These are phyloP conservation scores for Felis catus DNA, from an alignment of 2,113 vertebrate species.

Conservation along the genomic window F.catus_Fca126_mat1.0 CM031416.1:124169501-124170000, in stretches of 20 bases:
- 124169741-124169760: too few relatives aligned
- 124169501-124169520: not conserved
- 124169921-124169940: fast-evolving
- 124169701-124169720: too few relatives aligned
- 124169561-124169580: too few relatives aligned
- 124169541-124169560: not conserved
- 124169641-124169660: too few relatives aligned
- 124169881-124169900: not conserved
- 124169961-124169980: fast-evolving
- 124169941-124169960: not conserved
- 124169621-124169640: too few relatives aligned
- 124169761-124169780: not conserved
- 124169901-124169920: not conserved
- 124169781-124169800: not conserved
- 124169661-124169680: too few relatives aligned
- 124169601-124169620: too few relatives aligned
- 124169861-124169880: not conserved
- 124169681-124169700: too few relatives aligned
- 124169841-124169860: fast-evolving
- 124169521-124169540: not conserved
- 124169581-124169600: too few relatives aligned
- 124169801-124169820: not conserved
- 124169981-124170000: not conserved
- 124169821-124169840: not conserved
- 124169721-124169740: too few relatives aligned